Conservation (phyloP, 2,797 vertebrate genomes). For the Amazonetta brasiliensis region DNA sequence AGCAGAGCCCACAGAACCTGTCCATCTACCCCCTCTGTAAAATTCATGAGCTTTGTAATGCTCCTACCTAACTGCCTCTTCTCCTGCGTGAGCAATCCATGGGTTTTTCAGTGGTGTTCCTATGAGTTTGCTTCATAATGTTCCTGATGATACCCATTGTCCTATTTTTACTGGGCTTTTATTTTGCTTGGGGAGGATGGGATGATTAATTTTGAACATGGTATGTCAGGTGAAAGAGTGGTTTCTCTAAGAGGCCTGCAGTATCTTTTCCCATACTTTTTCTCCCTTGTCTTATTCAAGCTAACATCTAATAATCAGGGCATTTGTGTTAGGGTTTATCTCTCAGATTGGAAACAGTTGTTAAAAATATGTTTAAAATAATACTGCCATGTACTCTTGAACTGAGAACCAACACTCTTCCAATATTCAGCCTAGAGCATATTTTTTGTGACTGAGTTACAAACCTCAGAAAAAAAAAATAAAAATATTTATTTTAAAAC, state of each 20-base stretch:
- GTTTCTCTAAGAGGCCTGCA: background rate
- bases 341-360: background rate
- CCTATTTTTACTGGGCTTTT: constrained; percentile 18
- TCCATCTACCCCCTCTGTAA: background rate
- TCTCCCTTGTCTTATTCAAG: background rate
- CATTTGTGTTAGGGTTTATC: background rate
- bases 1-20: background rate
- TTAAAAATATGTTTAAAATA: background rate
- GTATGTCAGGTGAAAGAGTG: background rate
- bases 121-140: background rate
- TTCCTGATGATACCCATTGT: background rate
- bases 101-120: background rate
- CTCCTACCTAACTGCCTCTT: background rate
- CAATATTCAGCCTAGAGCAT: background rate
- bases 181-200: background rate
- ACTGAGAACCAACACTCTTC: background rate
- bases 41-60: constrained; percentile 41
- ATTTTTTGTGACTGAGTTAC: background rate
- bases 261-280: background rate
- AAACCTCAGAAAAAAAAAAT: background rate
- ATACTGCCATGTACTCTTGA: background rate
- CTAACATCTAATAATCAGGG: background rate
- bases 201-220: background rate
- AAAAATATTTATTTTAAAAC: background rate
- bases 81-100: background rate